Evolutionary conservation across 2,888 invertebrate species (phyloP).

Genomic region (Diaphora mendica): DNA sequence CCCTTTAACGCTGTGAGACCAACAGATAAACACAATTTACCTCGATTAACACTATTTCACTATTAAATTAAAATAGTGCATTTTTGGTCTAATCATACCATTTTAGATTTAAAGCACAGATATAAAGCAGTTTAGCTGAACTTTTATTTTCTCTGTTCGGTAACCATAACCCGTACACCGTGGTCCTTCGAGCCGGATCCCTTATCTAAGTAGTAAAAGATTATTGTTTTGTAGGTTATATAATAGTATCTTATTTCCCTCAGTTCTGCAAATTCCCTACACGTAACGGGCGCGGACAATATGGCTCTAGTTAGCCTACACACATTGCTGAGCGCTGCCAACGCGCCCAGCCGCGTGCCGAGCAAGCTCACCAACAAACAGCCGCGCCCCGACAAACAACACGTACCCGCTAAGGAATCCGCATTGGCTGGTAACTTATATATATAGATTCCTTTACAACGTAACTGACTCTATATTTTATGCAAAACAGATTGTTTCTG

Average conservation of each 20-base stretch:
- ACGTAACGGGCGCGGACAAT: slow-evolving; percentile 70
- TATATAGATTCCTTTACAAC: background rate
- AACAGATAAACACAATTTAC: background rate
- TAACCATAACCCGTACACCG: background rate
- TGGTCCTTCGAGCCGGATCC: background rate
- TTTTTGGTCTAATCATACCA: background rate
- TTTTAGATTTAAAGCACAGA: background rate
- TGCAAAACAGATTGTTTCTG: too few species aligned
- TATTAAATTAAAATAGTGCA: background rate
- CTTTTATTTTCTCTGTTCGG: too few species aligned
- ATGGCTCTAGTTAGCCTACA: slow-evolving; percentile 79
- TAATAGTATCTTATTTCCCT: too few species aligned
- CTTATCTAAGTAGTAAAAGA: too few species aligned
- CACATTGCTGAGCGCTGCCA: slow-evolving; percentile 74
- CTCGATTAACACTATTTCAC: background rate
- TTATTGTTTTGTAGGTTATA: background rate
- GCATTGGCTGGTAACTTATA: slow-evolving; percentile 61
- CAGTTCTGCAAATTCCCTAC: slow-evolving; percentile 74
- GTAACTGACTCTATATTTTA: background rate
- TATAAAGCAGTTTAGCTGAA: too few species aligned
- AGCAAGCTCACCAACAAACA: slow-evolving; percentile 62
- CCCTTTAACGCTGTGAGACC: background rate
- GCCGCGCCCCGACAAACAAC: slow-evolving; percentile 58
- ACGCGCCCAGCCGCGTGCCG: slow-evolving; percentile 56
- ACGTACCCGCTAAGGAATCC: slow-evolving; percentile 65